Evolutionary conservation across 2,888 invertebrate genomes (phyloP).

Genomic region (Amiota mariae): DNA sequence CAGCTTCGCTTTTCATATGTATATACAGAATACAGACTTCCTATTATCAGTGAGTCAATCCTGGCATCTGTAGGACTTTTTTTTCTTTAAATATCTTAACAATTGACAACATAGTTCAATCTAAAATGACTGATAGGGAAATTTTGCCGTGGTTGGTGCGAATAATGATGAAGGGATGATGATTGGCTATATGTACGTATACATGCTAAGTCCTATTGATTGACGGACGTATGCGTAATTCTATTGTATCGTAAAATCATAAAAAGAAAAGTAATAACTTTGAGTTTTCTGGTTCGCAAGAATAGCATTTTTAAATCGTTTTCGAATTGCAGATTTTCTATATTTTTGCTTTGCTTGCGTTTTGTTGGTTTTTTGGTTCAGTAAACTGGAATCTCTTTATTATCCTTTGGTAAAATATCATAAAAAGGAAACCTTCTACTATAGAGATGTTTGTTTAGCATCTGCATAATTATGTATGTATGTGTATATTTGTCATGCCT

Average conservation of each 20-base stretch:
- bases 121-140: neutral
- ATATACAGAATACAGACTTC: neutral
- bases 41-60: too few relatives aligned
- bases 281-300: neutral
- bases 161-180: neutral
- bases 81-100: conserved; percentile 14
- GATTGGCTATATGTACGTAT: too few relatives aligned
- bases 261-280: conserved; percentile 7
- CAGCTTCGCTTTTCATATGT: neutral
- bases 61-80: neutral
- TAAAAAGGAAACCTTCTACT: neutral
- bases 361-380: too few relatives aligned
- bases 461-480: neutral
- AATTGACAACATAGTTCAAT: conserved; percentile 15
- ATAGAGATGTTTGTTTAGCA: too few relatives aligned
- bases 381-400: too few relatives aligned
- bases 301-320: conserved; percentile 20
- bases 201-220: neutral
- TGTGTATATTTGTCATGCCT: neutral
- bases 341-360: too few relatives aligned
- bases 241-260: conserved; percentile 12
- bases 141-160: too few relatives aligned
- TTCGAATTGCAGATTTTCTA: conserved; percentile 7
- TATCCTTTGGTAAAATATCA: neutral
- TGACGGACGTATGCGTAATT: conserved; percentile 6